A percentile compares a stretch with the other conserved stretches of the same genome.
Evolutionary conservation across 2,113 vertebrate species (phyloP).

Genomic region (Abramis brama): DNA sequence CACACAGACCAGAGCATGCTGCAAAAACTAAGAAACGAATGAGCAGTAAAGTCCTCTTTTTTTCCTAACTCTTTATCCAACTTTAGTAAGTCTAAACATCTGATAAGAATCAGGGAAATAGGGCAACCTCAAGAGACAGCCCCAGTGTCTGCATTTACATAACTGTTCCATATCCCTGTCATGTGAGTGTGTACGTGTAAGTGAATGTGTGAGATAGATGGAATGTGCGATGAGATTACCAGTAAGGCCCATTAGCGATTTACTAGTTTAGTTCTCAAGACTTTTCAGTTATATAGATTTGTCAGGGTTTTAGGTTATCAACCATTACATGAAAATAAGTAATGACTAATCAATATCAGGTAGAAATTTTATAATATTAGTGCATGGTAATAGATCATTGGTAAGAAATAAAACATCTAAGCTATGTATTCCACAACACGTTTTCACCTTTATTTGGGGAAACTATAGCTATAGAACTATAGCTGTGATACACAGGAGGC

Average conservation of each 20-base stretch:
- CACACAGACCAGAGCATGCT: not conserved
- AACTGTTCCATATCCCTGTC: constrained; percentile 13
- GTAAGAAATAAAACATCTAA: not conserved
- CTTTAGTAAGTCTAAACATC: constrained; percentile 3
- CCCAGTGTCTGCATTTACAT: constrained; percentile 20
- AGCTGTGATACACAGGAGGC: not conserved
- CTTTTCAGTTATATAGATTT: not conserved
- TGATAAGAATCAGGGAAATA: constrained; percentile 9
- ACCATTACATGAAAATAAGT: not conserved
- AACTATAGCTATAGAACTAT: not conserved
- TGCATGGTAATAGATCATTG: not conserved
- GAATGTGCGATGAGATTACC: not conserved
- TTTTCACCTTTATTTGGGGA: not conserved
- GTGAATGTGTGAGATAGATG: not conserved
- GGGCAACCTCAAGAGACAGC: constrained; percentile 5
- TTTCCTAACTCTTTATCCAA: not conserved
- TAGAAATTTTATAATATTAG: not conserved
- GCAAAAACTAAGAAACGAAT: not conserved
- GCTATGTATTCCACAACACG: not conserved
- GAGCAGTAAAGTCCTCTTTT: not conserved
- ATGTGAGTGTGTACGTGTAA: not conserved
- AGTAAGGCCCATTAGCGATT: not conserved
- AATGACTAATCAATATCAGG: not conserved
- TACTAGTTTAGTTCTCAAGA: not conserved
- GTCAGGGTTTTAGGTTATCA: not conserved